These are phyloP conservation scores for Theocolax elegans DNA, from an alignment of 1,140 invertebrate genomes.

Conservation along the genomic window DNA sequence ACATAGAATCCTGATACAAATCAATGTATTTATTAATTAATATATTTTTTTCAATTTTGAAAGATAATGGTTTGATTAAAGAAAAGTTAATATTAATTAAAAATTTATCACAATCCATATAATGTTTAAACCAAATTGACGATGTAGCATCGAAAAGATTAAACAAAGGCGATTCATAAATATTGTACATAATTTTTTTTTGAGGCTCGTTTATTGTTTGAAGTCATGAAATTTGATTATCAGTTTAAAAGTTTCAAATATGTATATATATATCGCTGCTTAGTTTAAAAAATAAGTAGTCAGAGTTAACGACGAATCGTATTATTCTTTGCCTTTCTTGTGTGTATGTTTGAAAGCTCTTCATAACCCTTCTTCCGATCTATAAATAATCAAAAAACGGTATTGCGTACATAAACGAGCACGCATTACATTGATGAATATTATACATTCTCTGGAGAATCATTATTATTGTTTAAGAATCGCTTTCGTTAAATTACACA, in stretches of 20 bases:
- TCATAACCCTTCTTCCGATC: neutral
- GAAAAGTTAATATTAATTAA: too few species aligned
- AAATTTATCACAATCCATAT: too few species aligned
- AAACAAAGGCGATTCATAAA: neutral
- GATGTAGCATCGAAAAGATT: too few species aligned
- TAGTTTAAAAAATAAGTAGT: conserved; percentile 3
- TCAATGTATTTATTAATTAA: too few species aligned
- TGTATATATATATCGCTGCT: too few species aligned
- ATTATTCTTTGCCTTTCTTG: neutral
- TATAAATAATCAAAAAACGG: neutral
- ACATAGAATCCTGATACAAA: too few species aligned
- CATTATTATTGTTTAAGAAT: neutral
- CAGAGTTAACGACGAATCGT: neutral
- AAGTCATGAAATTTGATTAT: conserved; percentile 8
- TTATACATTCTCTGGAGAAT: neutral
- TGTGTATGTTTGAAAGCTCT: neutral
- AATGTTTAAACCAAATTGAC: too few species aligned
- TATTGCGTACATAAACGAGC: too few species aligned
- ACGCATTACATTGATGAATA: neutral
- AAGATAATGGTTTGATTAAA: too few species aligned
- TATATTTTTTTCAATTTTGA: too few species aligned
- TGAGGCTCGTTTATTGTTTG: conserved; percentile 3
- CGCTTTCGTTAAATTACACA: too few species aligned
- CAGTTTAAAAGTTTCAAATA: neutral
- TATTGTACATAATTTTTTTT: neutral